Conservation (phyloP, 2,113 vertebrate species). For the Campylomormyrus numenius region DNA sequence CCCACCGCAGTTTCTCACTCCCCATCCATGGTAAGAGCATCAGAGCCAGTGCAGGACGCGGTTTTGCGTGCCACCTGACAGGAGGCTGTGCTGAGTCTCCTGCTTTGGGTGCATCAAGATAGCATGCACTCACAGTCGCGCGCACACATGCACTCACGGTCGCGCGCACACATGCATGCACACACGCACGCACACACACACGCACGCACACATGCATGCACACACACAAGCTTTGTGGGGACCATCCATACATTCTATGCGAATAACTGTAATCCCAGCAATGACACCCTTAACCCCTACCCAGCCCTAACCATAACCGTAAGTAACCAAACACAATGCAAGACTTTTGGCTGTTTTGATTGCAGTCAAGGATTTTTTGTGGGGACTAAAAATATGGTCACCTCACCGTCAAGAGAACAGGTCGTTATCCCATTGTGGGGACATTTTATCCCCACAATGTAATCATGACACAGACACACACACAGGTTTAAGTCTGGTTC, state of each 20-base stretch:
- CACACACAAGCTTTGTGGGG: neutral
- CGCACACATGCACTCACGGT: too few relatives aligned
- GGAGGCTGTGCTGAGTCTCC: neutral
- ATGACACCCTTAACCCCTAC: neutral
- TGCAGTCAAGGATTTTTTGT: neutral
- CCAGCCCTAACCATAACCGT: neutral
- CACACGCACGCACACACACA: too few relatives aligned
- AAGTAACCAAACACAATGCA: neutral
- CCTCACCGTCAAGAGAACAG: neutral
- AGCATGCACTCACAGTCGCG: neutral
- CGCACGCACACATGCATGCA: too few relatives aligned
- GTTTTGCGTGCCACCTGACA: neutral
- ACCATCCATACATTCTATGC: neutral
- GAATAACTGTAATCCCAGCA: neutral
- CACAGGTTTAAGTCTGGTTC: neutral
- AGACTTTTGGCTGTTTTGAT: neutral
- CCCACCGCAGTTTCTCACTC: neutral
- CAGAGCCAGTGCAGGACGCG: neutral
- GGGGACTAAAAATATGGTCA: neutral
- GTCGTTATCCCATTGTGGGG: neutral
- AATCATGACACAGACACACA: neutral
- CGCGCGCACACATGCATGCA: too few relatives aligned
- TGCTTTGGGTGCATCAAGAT: neutral
- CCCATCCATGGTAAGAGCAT: neutral
- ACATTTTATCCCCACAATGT: neutral